Evolutionary conservation across 2,888 invertebrate species (phyloP).

Genomic region (Lumbricus terrestris): DNA sequence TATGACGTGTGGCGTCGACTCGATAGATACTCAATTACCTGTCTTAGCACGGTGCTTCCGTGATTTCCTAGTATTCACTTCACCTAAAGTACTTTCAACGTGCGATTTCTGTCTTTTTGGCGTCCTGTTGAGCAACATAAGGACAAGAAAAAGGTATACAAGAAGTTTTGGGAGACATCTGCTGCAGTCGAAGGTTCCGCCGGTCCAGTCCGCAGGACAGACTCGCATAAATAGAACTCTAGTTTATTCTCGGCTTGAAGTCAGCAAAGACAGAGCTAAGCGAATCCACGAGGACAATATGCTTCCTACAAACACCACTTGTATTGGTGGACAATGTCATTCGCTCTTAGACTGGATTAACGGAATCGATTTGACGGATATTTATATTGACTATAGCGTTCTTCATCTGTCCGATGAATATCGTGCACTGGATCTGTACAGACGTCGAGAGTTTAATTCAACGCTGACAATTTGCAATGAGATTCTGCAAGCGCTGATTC

Average conservation of each 20-base stretch:
- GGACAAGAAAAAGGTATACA: neutral
- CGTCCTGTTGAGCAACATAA: neutral
- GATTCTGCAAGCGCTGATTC: neutral
- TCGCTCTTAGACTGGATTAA: neutral
- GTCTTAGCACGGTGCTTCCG: neutral
- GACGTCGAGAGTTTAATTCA: neutral
- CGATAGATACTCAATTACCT: neutral
- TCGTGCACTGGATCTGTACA: neutral
- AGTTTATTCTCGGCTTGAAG: neutral
- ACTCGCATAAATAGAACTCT: neutral
- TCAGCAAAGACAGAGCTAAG: neutral
- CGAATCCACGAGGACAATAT: no score
- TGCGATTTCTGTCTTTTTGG: neutral
- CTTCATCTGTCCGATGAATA: neutral
- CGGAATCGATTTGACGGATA: neutral
- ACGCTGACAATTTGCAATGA: neutral
- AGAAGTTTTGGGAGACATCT: neutral
- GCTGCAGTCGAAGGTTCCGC: neutral
- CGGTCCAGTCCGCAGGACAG: no score
- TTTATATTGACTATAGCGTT: neutral
- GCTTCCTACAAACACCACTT: no score
- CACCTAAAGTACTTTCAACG: neutral
- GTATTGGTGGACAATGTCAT: neutral
- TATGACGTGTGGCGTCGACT: neutral
- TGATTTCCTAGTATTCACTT: neutral